Evolutionary conservation across 2,888 invertebrate genomes (phyloP), one percentile per base, ranked within the genome.

Genomic region (Dioctria rufipes): DNA sequence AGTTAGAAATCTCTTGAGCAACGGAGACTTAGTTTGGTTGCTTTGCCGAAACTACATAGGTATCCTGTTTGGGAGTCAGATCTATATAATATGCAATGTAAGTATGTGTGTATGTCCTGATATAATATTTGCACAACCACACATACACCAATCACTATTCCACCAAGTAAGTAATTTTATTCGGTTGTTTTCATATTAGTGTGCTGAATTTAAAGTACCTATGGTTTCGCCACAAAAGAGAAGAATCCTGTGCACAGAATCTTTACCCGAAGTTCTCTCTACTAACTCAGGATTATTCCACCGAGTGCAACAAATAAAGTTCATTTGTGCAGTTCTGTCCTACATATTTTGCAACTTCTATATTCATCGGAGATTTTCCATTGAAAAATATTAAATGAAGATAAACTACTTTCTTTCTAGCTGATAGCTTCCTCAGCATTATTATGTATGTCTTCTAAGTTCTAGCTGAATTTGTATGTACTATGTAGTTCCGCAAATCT

Each of bases 301-400:
- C 37, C 54, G 73, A 73, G 73, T 73, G 73, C 73, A 73, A 73
- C 73, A 73, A 73, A 73, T 73, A 73, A 73, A 73, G 73, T 73
- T 73, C 73, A 73, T 54, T 73, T 73, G 54, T 73, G 73, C 73
- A 73, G 39, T 54, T 73, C 73, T 46, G 73, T 73, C 73, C 46
- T 54, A 73, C 51, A 73, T 54, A 73, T 51, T 73, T 73, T 73
- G 58, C 42, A n/a, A 58, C 73, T 58, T 51, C 73, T 73, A 54
- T 51, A 54, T 37, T 54, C 25, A 25, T 25, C 25, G 25, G 25
- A 25, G 25, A 25, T 25, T 25, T 25, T 25, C 25, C 25, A 2
- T 25, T 25, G 25, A 25, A 25, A 25, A 25, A 25, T 25, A 25
- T 25, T 25, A 25, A 25, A 25, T 25, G 25, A 25, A 25, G 25